Conservation (phyloP, 2,113 vertebrate genomes). For the Boulengeromyrus knoepffleri region DNA sequence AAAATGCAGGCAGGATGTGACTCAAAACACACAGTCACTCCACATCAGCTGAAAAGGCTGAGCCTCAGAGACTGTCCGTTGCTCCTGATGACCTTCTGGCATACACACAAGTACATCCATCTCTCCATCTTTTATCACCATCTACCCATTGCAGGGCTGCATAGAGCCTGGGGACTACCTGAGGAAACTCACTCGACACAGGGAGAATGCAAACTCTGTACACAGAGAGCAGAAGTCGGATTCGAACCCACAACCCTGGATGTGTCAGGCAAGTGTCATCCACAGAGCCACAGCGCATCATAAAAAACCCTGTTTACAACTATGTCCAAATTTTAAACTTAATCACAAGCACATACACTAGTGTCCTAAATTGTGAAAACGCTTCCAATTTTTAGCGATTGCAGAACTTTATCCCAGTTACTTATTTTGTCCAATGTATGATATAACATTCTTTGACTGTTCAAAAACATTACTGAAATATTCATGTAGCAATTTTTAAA, state of each 20-base stretch:
- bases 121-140: not conserved
- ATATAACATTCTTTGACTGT: too few species aligned
- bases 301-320: not conserved
- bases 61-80: too few species aligned
- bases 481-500: not conserved
- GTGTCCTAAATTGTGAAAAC: too few species aligned
- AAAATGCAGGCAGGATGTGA: not conserved
- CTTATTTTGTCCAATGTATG: too few species aligned
- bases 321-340: not conserved
- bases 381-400: too few species aligned
- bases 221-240: not conserved
- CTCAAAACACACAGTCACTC: not conserved
- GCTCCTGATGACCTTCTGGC: not conserved
- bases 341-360: not conserved
- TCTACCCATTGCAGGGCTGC: not conserved
- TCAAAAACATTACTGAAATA: not conserved
- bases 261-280: not conserved
- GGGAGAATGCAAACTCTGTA: not conserved
- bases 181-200: not conserved
- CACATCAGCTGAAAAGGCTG: not conserved
- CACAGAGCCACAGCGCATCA: not conserved
- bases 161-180: not conserved
- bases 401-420: too few species aligned
- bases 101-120: not conserved
- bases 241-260: not conserved